Conservation (phyloP, 2,888 invertebrate genomes). For the Dryococelus australis region DNA sequence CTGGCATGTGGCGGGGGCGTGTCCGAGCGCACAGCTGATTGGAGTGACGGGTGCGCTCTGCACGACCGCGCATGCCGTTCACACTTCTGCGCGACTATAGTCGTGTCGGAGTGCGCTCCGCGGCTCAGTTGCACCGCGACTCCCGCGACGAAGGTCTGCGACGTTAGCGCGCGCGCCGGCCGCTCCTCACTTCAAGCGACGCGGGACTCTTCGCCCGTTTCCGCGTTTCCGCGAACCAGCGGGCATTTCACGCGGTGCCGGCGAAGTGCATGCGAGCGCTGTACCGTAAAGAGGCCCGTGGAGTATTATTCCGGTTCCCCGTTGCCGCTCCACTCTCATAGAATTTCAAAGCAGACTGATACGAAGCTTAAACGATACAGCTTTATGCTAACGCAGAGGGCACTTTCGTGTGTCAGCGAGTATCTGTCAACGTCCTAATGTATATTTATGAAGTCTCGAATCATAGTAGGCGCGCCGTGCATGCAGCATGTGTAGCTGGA, state of each 20-base stretch:
- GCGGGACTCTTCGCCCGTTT: too few species aligned
- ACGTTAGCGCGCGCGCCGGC: background rate
- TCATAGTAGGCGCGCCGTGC: background rate
- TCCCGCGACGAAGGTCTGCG: background rate
- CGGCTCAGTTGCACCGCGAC: background rate
- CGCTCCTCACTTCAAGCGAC: too few species aligned
- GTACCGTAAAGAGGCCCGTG: too few species aligned
- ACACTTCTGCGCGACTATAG: background rate
- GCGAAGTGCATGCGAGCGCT: too few species aligned
- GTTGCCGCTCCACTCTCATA: background rate
- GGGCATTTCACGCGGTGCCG: too few species aligned
- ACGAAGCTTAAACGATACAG: background rate
- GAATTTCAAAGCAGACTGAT: background rate
- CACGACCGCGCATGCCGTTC: background rate
- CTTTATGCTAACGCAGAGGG: background rate
- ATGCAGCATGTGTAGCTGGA: background rate
- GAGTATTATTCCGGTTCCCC: background rate
- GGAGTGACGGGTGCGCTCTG: background rate
- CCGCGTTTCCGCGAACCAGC: too few species aligned
- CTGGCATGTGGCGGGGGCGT: too few species aligned
- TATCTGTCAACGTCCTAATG: background rate
- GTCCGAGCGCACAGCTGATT: too few species aligned
- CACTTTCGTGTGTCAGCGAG: background rate
- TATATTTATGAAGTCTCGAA: background rate
- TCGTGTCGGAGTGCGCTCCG: background rate